Evolutionary conservation across 2,113 vertebrate genomes (phyloP), one percentile per base, ranked within the genome.

Genomic region (Taxidea taxus): DNA sequence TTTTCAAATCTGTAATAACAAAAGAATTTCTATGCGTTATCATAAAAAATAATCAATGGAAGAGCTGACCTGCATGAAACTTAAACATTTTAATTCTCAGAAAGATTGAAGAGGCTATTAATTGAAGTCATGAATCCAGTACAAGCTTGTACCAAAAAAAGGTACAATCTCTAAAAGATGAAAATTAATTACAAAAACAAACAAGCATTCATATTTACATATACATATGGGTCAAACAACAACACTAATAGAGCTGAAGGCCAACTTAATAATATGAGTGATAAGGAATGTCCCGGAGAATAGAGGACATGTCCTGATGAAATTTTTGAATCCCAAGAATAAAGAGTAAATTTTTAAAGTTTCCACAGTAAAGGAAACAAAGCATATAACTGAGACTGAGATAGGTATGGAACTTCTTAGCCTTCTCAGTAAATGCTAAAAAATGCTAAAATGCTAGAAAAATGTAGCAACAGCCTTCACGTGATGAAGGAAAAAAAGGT

Each of bases 161-260:
- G 2, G 6, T 49, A 42, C 14, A n/a, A 25, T 96, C 3, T 77
- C 42, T 47, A 93, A 85, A 75, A 96, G 95, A 95, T 72, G 94
- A 91, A 96, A 90, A 75, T 37, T 72, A n/a, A 94, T 23, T 82
- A 27, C 34, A 89, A 51, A 97, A 64, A 25, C 6, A 97, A 64
- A 25, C 3, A 94, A 60, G 3, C 34, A 83, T 31, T 54, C 21
- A 78, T 27, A 62, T 5, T 39, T 74, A 27, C 15, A 56, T 27
- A 60, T 56, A 87, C 9, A 39, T 23, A 64, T 68, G 5, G 31
- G 18, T 94, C 47, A 87, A 84, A 84, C 7, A n/a, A 58, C 2
- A 94, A 66, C 92, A 29, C 31, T 20, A 39, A 78, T 23, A 85
- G 49, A 82, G 37, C 10, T 37, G 42, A 95, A 86, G 31, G n/a